Conservation (phyloP, 2,797 vertebrate species). For the Columba guinea region DNA sequence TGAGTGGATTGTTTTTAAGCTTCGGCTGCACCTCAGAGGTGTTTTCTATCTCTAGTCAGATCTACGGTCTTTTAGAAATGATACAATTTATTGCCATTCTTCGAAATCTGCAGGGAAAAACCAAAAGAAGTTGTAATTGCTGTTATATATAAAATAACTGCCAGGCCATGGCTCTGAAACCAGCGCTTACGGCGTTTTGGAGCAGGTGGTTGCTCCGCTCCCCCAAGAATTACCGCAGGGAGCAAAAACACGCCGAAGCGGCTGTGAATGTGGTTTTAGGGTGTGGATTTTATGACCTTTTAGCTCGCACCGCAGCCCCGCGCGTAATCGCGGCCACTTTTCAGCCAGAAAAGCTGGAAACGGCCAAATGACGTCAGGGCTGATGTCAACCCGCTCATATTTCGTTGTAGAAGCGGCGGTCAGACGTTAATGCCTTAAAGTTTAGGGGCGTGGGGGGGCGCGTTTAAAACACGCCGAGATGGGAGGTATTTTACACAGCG, state of each 20-base stretch:
- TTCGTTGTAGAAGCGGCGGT: background rate
- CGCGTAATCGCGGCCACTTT: accelerated
- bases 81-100: accelerated
- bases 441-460: accelerated
- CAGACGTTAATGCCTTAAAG: too few relatives aligned
- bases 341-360: background rate
- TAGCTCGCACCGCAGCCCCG: background rate
- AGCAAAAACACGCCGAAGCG: too few relatives aligned
- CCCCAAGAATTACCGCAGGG: accelerated
- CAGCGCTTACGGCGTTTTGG: accelerated
- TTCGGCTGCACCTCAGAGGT: background rate
- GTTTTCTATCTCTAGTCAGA: background rate
- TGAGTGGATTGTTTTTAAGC: accelerated
- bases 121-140: too few relatives aligned
- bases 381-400: background rate
- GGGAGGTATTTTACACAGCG: background rate
- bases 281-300: background rate
- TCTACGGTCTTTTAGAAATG: background rate
- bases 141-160: accelerated
- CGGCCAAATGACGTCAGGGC: background rate
- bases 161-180: background rate
- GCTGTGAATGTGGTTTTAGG: accelerated
- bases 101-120: background rate
- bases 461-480: too few relatives aligned
- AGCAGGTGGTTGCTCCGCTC: too few relatives aligned